A percentile compares a stretch with the other conserved stretches of the same genome.
phyloP scores from a whole-genome alignment of 2,888 invertebrate species.

The Tipula helvola region DNA sequence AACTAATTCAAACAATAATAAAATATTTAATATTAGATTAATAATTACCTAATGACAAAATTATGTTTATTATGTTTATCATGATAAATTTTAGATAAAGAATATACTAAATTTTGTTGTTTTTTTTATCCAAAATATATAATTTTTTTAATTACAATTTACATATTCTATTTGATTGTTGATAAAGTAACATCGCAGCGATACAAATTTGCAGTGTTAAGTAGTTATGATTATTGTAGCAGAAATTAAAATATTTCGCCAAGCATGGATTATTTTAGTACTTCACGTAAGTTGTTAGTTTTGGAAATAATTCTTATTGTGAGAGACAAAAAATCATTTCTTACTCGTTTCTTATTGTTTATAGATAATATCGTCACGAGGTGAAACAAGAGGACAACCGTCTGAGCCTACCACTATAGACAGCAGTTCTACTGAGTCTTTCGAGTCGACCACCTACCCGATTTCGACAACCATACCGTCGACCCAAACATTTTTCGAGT shows the following conservation, averaged over 20 bases:
- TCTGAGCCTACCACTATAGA: too few species aligned
- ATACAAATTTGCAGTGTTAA: background rate
- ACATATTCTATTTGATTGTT: background rate
- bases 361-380: background rate
- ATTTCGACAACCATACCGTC: too few species aligned
- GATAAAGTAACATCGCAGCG: background rate
- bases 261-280: background rate
- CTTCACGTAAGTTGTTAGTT: background rate
- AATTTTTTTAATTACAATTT: background rate
- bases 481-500: too few species aligned
- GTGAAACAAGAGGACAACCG: too few species aligned
- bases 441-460: too few species aligned
- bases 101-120: background rate
- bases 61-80: background rate
- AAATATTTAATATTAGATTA: background rate
- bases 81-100: background rate
- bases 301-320: too few species aligned
- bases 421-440: too few species aligned
- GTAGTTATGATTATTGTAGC: background rate
- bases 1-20: background rate
- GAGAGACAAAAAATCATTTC: too few species aligned
- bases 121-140: background rate
- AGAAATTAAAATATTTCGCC: background rate
- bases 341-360: background rate
- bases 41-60: background rate